Base-by-base conservation (phyloP, 1,140 invertebrate species). In the Agrypnia vestita region DNA sequence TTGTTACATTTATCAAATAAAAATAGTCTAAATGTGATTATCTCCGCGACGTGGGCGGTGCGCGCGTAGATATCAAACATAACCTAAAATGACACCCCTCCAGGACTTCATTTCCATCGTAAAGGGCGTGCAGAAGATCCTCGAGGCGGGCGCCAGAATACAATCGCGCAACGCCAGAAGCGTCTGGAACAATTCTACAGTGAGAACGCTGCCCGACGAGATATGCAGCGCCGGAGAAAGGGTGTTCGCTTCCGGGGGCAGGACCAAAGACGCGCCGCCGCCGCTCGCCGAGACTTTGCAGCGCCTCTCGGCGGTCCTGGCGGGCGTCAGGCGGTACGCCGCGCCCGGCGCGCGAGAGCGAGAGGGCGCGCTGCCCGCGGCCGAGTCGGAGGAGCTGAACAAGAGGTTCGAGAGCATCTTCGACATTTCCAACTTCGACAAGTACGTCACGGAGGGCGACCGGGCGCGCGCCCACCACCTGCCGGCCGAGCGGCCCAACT, bases 41-140 rank as follows among this genome's bases (percentile, higher is more conserved):
- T 35, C 25, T 35, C 25, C 1, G 25, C 6, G 25, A 35, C 25
- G 25, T 6, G 1, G 1, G 25, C 25, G 25, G 25, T 35, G 6
- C 25, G 25, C 25, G 25, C 25, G 25, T 6, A 35, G 25, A 35
- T 35, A 35, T 35, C 25, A 35, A 35, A 47, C 76, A 55, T 77
- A 77, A 77, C 62, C 76, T 67, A 77, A 69, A 79, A 93, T 93
- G 92, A 91, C 91, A 61, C 87, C 89, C 80, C 85, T 88, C 84
- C 90, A 90, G 84, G 93, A 94, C 85, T 76, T 92, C 51, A 85
- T 91, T 75, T 90, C 90, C 49, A 85, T 94, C 79, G 85, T 94
- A 80, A 90, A 90, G 83, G 93, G 93, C 21, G 82, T 93, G 75
- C 90, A 91, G 84, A 86, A 91, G 55, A 91, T 95, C 75, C 85